Conservation (phyloP, 2,888 invertebrate genomes). For the Drosophila siamana region DNA sequence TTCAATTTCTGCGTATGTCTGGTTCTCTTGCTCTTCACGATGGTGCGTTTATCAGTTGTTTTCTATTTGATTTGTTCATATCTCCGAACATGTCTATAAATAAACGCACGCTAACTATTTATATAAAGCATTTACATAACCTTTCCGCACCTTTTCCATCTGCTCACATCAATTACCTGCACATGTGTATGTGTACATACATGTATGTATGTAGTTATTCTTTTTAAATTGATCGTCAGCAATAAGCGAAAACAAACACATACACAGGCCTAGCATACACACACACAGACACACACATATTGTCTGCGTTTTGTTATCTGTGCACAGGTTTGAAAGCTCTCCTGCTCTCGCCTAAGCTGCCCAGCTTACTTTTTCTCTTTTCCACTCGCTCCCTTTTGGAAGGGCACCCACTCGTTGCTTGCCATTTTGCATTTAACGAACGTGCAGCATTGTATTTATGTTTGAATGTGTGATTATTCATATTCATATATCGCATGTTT, state of each 20-base stretch:
- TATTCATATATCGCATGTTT: neutral
- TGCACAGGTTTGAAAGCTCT: slow-evolving; percentile 27
- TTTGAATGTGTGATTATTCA: neutral
- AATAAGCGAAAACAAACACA: slow-evolving; percentile 8
- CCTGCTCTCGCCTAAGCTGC: slow-evolving; percentile 3
- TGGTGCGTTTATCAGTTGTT: slow-evolving; percentile 14
- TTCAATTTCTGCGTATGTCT: neutral
- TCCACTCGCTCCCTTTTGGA: neutral
- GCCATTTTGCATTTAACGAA: slow-evolving; percentile 52
- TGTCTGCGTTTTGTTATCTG: slow-evolving; percentile 52
- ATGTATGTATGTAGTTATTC: slow-evolving; percentile 10
- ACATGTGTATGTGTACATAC: slow-evolving; percentile 13
- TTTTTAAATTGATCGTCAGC: slow-evolving; percentile 39
- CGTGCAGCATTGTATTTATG: slow-evolving; percentile 40
- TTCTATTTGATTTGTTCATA: slow-evolving; percentile 11
- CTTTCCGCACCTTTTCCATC: slow-evolving; percentile 23
- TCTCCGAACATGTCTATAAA: slow-evolving; percentile 5
- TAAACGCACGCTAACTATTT: slow-evolving; percentile 21
- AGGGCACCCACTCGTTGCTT: slow-evolving; percentile 9
- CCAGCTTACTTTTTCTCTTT: slow-evolving; percentile 5
- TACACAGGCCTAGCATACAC: too few species aligned
- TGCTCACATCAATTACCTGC: slow-evolving; percentile 3
- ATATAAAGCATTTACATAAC: slow-evolving; percentile 24
- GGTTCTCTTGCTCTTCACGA: neutral
- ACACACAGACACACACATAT: slow-evolving; percentile 3